Percentiles rank a stretch among this genome's conserved stretches.
These are phyloP conservation scores for Diglossa cyanea DNA, from an alignment of 2,797 vertebrate genomes.

Conservation along the genomic window DNA sequence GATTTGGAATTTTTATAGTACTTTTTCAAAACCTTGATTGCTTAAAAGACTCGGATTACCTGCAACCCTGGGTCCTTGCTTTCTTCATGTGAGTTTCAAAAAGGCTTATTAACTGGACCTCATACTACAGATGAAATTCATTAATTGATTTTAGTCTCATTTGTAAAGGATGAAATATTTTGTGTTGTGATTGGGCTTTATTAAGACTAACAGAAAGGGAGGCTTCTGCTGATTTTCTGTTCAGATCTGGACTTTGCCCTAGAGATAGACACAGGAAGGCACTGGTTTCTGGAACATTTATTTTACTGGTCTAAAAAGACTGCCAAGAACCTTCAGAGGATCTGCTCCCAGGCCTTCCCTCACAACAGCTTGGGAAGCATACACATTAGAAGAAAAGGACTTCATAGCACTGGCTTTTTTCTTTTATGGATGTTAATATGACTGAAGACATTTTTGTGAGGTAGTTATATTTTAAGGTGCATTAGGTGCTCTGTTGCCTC, in stretches of 20 bases:
- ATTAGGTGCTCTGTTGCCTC: slow-evolving; percentile 17
- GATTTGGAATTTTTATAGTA: not conserved
- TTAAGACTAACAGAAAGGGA: not conserved
- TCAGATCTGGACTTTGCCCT: not conserved
- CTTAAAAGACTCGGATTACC: not conserved
- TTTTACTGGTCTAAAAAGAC: not conserved
- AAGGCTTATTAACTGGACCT: not conserved
- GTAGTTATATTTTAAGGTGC: slow-evolving; percentile 23
- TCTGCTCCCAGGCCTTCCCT: not conserved
- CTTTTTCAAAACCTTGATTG: not conserved
- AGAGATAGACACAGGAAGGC: not conserved
- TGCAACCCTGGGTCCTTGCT: not conserved
- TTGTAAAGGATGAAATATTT: not conserved
- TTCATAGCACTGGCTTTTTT: not conserved
- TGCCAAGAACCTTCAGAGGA: not conserved
- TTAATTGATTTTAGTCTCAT: not conserved
- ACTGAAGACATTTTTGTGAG: slow-evolving; percentile 32
- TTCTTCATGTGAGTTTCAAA: not conserved
- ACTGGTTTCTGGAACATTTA: not conserved
- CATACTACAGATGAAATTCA: not conserved
- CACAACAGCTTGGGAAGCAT: not conserved
- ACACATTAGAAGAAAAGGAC: not conserved
- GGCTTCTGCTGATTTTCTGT: not conserved
- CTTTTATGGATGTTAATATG: slow-evolving; percentile 30
- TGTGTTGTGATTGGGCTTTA: not conserved